These are phyloP conservation scores for Agriotes lineatus DNA, from an alignment of 2,888 invertebrate genomes.

Conservation along the genomic window DNA sequence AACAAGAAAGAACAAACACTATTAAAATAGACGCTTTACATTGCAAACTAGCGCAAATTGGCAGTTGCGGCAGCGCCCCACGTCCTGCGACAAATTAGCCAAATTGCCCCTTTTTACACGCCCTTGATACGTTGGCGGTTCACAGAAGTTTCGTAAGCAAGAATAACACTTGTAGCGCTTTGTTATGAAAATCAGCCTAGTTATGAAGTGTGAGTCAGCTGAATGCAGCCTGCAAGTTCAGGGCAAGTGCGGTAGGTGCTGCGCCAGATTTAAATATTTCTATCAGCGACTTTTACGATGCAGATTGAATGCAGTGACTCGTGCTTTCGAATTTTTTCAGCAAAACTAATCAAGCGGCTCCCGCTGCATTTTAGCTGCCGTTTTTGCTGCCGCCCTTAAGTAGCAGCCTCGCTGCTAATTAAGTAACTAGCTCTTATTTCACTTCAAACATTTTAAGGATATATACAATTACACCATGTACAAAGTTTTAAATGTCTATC, in stretches of 20 bases:
- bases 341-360: slow-evolving; percentile 3
- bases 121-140: slow-evolving; percentile 20
- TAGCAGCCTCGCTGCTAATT: too few relatives aligned
- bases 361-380: too few relatives aligned
- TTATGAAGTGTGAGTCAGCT: slow-evolving; percentile 33
- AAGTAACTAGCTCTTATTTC: too few relatives aligned
- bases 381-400: too few relatives aligned
- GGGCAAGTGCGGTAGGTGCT: slow-evolving; percentile 10
- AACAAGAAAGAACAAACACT: neutral
- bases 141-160: slow-evolving; percentile 14
- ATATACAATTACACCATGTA: too few relatives aligned
- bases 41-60: too few relatives aligned
- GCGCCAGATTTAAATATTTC: neutral
- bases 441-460: too few relatives aligned
- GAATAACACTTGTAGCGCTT: slow-evolving; percentile 25
- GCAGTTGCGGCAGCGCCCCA: too few relatives aligned
- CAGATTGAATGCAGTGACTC: slow-evolving; percentile 7
- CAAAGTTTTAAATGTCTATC: too few relatives aligned
- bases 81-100: neutral
- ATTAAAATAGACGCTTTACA: too few relatives aligned
- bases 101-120: slow-evolving; percentile 20
- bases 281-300: slow-evolving; percentile 3
- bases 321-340: slow-evolving; percentile 9
- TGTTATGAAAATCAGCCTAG: slow-evolving; percentile 33
- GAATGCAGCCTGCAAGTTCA: slow-evolving; percentile 5